A percentile compares a stretch with the other conserved stretches of the same genome.
Evolutionary conservation across 2,113 vertebrate species (phyloP).

Genomic region (Neotoma lepida): DNA sequence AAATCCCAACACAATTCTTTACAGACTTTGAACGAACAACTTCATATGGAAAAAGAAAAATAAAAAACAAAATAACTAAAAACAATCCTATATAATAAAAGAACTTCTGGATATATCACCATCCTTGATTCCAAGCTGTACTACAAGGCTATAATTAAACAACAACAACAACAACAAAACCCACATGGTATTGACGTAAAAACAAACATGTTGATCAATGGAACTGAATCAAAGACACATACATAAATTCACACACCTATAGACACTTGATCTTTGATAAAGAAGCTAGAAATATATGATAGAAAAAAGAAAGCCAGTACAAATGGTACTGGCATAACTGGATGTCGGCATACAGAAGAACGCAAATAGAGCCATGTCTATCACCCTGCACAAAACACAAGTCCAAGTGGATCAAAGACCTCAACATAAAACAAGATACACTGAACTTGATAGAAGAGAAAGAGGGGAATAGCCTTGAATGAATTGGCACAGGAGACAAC

Average conservation of each 20-base stretch:
- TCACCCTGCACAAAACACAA: background rate
- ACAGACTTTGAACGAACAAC: background rate
- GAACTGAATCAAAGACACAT: background rate
- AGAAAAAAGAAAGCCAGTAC: background rate
- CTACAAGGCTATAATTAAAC: background rate
- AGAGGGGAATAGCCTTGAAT: background rate
- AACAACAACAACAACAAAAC: background rate
- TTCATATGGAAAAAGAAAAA: no score
- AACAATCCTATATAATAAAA: background rate
- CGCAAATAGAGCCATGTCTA: background rate
- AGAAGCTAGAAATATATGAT: background rate
- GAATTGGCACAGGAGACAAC: background rate
- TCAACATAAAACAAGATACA: background rate
- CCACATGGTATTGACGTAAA: background rate
- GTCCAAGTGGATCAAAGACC: background rate
- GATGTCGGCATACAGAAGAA: background rate
- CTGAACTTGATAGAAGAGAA: background rate
- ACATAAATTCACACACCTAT: background rate
- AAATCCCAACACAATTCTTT: background rate
- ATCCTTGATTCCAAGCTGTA: background rate
- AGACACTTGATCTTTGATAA: background rate
- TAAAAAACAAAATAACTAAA: background rate
- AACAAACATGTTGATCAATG: background rate
- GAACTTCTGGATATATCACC: background rate
- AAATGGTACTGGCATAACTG: background rate